Percentiles rank a stretch among this genome's conserved stretches.
Evolutionary conservation across 2,888 invertebrate genomes (phyloP).

Genomic region (Kuschelorhynchus macadamiae): DNA sequence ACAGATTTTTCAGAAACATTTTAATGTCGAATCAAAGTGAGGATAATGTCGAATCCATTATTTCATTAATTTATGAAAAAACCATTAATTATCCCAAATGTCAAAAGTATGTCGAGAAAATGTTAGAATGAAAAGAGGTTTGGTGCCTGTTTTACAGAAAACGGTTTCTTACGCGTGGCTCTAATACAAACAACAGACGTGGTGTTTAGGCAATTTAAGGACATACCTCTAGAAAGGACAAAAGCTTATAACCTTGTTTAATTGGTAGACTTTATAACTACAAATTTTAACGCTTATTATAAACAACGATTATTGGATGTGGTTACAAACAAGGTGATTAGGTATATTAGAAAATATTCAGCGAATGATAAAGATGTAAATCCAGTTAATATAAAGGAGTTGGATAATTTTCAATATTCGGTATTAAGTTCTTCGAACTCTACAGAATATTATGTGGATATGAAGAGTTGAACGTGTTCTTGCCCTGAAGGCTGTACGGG

Average conservation of each 20-base stretch:
- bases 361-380: slow-evolving; percentile 25
- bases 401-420: slow-evolving; percentile 10
- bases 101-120: slow-evolving; percentile 10
- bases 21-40: no score
- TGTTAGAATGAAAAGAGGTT: slow-evolving; percentile 17
- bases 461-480: slow-evolving; percentile 22
- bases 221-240: slow-evolving; percentile 43
- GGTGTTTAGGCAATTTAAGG: slow-evolving; percentile 37
- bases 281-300: slow-evolving; percentile 34
- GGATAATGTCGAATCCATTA: no score
- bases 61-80: no score
- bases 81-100: slow-evolving; percentile 4
- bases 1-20: no score
- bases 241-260: slow-evolving; percentile 40
- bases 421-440: slow-evolving; percentile 9
- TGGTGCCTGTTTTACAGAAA: slow-evolving; percentile 34
- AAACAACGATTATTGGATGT: slow-evolving; percentile 32
- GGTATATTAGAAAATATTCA: slow-evolving; percentile 19
- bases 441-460: slow-evolving; percentile 24
- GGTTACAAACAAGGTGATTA: slow-evolving; percentile 32
- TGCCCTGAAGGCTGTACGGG: slow-evolving; percentile 23
- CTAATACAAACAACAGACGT: slow-evolving; percentile 44
- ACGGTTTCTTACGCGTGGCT: slow-evolving; percentile 20
- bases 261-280: slow-evolving; percentile 23
- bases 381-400: slow-evolving; percentile 4